A percentile compares a stretch with the other conserved stretches of the same genome.
Conservation (phyloP, 2,113 vertebrate species). For the Poicephalus gulielmi region DNA sequence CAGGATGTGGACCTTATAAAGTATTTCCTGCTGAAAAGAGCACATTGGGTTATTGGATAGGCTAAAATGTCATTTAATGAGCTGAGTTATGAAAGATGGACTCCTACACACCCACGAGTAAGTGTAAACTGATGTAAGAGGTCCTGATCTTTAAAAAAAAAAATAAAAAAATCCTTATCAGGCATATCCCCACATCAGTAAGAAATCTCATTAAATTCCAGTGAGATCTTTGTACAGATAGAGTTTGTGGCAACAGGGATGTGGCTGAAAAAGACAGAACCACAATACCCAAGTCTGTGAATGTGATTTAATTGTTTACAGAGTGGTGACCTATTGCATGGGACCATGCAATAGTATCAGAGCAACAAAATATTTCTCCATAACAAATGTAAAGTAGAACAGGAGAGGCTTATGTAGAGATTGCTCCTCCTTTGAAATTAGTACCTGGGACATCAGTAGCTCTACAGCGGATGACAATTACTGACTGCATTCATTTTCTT, state of each 20-base stretch:
- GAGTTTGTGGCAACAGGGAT: neutral
- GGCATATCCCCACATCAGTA: neutral
- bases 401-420: neutral
- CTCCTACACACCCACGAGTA: neutral
- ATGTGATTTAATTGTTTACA: neutral
- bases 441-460: neutral
- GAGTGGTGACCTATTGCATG: neutral
- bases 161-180: neutral
- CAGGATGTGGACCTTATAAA: constrained; percentile 54
- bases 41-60: neutral
- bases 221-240: neutral
- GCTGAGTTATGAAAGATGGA: neutral
- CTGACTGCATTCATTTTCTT: neutral
- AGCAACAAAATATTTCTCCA: neutral
- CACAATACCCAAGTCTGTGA: neutral
- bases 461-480: neutral
- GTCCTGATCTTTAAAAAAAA: neutral
- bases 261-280: neutral
- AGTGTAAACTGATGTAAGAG: neutral
- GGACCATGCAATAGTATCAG: neutral
- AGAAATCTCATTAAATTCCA: neutral
- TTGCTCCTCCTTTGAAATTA: neutral
- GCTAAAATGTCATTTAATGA: constrained; percentile 18
- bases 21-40: constrained; percentile 48
- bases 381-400: neutral